Evolutionary conservation across 2,888 invertebrate species (phyloP).

Genomic region (Caenorhabditis auriculariae): DNA sequence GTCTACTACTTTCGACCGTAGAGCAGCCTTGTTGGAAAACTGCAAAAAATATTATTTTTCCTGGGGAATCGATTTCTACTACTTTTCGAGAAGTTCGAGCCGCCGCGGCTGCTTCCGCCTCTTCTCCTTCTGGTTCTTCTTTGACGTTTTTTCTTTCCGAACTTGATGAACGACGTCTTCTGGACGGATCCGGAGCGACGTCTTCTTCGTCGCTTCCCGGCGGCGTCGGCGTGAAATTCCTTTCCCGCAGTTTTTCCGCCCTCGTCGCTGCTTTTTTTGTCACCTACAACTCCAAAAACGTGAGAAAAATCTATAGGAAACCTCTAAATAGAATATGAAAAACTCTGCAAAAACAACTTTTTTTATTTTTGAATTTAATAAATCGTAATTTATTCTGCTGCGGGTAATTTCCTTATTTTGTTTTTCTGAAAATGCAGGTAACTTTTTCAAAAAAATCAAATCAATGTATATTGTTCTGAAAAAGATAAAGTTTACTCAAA

Average conservation of each 20-base stretch:
- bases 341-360: no score
- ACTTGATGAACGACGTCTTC: no score
- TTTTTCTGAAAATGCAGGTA: no score
- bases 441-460: no score
- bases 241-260: constrained; percentile 26
- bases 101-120: constrained; percentile 12
- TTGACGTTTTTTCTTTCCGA: constrained; percentile 7
- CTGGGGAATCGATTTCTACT: constrained; percentile 1
- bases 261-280: constrained; percentile 27
- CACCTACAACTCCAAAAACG: constrained; percentile 6
- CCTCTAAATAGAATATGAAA: no score
- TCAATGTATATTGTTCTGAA: no score
- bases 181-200: no score
- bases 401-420: no score
- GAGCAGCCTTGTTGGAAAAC: constrained; percentile 17
- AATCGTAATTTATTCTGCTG: no score
- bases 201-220: constrained; percentile 35
- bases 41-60: background rate
- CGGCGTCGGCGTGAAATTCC: constrained; percentile 45
- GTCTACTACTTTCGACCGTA: constrained; percentile 20
- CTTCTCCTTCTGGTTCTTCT: constrained; percentile 4
- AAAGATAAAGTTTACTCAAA: no score
- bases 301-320: no score
- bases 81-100: constrained; percentile 9
- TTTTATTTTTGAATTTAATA: no score